Percentiles rank a stretch among this genome's conserved stretches.
These are phyloP conservation scores for Lepus europaeus DNA, from an alignment of 2,113 vertebrate species.

Conservation along the genomic window DNA sequence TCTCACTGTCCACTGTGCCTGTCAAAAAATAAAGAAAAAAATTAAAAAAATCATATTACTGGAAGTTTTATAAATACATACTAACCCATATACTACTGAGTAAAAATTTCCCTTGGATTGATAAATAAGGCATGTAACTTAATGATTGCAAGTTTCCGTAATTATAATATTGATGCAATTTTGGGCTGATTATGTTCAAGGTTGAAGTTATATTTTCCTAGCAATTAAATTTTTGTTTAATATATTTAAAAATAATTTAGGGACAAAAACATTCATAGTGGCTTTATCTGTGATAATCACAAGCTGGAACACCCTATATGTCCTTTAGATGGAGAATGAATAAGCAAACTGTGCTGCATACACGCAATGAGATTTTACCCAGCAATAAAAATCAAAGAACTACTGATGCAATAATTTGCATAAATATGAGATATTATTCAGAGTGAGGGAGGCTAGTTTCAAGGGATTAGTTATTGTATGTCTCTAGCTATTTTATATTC, in stretches of 20 bases:
- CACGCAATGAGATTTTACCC: neutral
- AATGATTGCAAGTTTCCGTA: neutral
- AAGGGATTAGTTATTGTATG: neutral
- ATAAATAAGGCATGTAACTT: neutral
- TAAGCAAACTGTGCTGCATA: neutral
- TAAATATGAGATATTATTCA: neutral
- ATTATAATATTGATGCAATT: neutral
- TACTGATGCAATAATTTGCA: neutral
- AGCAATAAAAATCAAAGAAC: neutral
- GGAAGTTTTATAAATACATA: neutral
- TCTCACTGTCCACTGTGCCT: too few relatives aligned
- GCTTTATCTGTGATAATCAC: neutral
- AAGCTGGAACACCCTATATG: neutral
- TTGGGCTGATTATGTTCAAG: neutral
- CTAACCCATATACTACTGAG: neutral
- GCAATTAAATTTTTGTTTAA: neutral
- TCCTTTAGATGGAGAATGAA: neutral
- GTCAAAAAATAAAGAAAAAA: too few relatives aligned
- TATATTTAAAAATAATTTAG: constrained; percentile 9
- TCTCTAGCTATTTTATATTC: neutral
- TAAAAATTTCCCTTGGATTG: neutral
- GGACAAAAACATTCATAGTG: neutral
- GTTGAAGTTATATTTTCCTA: neutral
- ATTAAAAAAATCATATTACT: neutral
- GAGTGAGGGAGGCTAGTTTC: neutral